Evolutionary conservation across 1,140 invertebrate genomes (phyloP), one percentile per base, ranked within the genome.

Genomic region (Formica selysi): DNA sequence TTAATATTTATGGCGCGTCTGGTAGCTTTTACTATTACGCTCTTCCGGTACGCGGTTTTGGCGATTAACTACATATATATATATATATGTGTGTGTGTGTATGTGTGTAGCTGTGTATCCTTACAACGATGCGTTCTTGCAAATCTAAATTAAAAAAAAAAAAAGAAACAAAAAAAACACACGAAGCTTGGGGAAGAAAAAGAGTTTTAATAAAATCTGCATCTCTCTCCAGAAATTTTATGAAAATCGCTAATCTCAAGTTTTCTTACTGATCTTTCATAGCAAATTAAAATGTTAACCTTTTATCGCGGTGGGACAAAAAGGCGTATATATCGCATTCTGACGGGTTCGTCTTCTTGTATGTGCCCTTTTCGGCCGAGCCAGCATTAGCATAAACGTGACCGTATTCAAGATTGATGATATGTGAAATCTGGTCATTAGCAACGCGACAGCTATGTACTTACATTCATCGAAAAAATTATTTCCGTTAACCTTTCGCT

Each of bases 391-490:
- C 84, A 88, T 90, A 90, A 91, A 88, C 54, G 79, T 68, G 79
- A 84, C 57, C 80, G 64, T 70, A 86, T 80, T 90, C 90, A 84
- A 88, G 87, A 87, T 86, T 90, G 88, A 91, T 79, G 87, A 73
- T 86, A 90, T 87, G 68, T 85, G 78, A 88, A 88, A 91, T 79
- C 86, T 76, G 78, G 86, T 84, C 87, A 88, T 61, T 78, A 85
- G 80, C 54, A 86, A 88, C 38, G 68, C 32, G 70, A 81, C 70
- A 87, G 85, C 16, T 51, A 19, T 51, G 87, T 81, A 62, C 22
- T 32, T 73, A 32, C 29, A n/a, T 48, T 48, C 57, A 54, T 62
- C 74, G 65, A 86, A 86, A 73, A 84, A 85, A 51, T 51, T 51
- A 19, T 51, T 51, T 51, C 16, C 48, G 13, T 51, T 51, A 51